Base-by-base conservation (phyloP, 2,113 vertebrate genomes). In the Alligator mississippiensis region DNA sequence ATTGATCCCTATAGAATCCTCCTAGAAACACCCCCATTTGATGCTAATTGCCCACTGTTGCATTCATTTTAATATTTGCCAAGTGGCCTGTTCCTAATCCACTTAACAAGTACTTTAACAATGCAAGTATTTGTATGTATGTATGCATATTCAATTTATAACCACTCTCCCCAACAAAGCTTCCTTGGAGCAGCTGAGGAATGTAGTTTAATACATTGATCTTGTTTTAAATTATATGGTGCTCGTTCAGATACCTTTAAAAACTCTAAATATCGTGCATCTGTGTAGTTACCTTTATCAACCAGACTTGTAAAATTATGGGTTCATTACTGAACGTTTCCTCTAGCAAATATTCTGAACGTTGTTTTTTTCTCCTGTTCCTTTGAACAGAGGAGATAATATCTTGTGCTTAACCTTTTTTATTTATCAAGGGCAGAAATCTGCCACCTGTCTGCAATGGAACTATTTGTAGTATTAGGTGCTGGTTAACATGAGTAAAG, bases 381-480 rank as follows among this genome's bases (percentile, higher is more conserved):
- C 80, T 60, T 64, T 82, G 19, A 89, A 21, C 87, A 64, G 54
- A 61, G 60, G 54, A 74, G 54, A 77, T 85, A 17, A 66, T 68
- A 77, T 0, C 9, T 34, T 77, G 21, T 74, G 19, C 3, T 59
- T 90, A 85, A 57, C 0, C 0, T 84, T 89, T 89, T 24, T 14
- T 81, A 2, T 77, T 90, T 84, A 70, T 22, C 77, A 38, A 89
- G 47, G 87, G 25, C 70, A 6, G 58, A 68, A 28, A 81, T 54
- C 78, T 91, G 57, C 80, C 86, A 83, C 82, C 22, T 90, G 47
- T 84, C 66, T 78, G 18, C 38, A 70, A 0, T 86, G 18, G 6
- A 86, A 34, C 24, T 81, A 9, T 77, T 91, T 88, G 22, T 21
- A 27, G 76, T 70, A 60, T 34, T 80, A 91, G 87, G n/a, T 92